Base-by-base conservation (phyloP, 2,888 invertebrate species). In the Geophilus truncorum region DNA sequence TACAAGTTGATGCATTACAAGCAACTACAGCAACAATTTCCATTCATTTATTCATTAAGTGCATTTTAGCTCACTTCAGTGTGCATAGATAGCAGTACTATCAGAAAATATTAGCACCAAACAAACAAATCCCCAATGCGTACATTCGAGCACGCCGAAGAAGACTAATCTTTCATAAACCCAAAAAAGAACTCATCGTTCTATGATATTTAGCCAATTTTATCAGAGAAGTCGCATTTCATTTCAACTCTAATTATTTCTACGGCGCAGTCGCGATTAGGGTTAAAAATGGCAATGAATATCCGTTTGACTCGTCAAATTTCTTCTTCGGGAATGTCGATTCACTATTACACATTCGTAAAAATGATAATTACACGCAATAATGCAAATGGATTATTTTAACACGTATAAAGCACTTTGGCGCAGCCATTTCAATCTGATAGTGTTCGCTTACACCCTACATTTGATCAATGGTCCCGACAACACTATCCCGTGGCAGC, bases 381-480 rank as follows among this genome's bases (percentile, higher is more conserved):
- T 70, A 70, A 70, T 70, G 70, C 70, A 70, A 70, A 70, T 70
- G 51, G 51, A 70, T 70, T 70, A 70, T 70, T 70, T 70, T 23
- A 70, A 70, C 28, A 70, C 70, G n/a, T n/a, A 18, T 70, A 10
- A n/a, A 51, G 18, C 51, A 70, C n/a, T 70, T 70, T 70, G 70
- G 25, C 28, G 70, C 70, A 70, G 70, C 23, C 28, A 70, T 15
- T 70, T 70, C 28, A 25, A 70, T n/a, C 45, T 4, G 45, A 45
- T n/a, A 45, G n/a, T 32, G 32, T 15, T 70, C 62, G 10, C 70
- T 25, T n/a, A 4, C 70, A 70, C 70, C 70, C 70, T 12, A 28
- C n/a, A 70, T 28, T 28, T n/a, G 2, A 70, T 6, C 70, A 70
- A 70, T 70, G 70, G 70, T 25, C 70, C 70, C 70, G 70, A 1